Evolutionary conservation across 2,888 invertebrate genomes (phyloP).

Genomic region (Hemicrepidius hirtus): DNA sequence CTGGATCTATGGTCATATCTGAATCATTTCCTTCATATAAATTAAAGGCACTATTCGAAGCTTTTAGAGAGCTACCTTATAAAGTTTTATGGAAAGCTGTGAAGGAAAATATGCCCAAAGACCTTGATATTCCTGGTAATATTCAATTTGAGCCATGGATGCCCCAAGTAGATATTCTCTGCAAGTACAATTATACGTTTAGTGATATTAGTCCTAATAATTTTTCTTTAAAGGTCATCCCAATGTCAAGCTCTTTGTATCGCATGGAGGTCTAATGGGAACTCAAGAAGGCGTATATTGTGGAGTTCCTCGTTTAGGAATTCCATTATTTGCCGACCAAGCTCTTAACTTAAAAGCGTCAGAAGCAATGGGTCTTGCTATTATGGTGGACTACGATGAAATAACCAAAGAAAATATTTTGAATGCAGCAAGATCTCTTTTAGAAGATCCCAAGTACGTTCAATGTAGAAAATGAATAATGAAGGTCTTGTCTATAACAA

Average conservation of each 20-base stretch:
- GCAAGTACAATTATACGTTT: too few species aligned
- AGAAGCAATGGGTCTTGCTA: constrained; percentile 73
- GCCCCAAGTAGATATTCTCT: too few species aligned
- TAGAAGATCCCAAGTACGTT: constrained; percentile 13
- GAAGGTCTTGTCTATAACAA: neutral
- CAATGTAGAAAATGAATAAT: too few species aligned
- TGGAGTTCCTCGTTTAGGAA: constrained; percentile 69
- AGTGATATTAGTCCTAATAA: too few species aligned
- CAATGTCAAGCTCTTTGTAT: constrained; percentile 72
- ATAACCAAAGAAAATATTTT: constrained; percentile 59
- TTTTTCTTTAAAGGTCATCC: constrained; percentile 65
- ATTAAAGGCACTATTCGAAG: constrained; percentile 72
- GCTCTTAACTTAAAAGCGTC: constrained; percentile 74
- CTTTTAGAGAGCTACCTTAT: constrained; percentile 74
- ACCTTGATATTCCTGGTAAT: too few species aligned
- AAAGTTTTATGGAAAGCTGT: constrained; percentile 75
- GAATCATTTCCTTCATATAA: too few species aligned
- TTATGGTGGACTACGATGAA: constrained; percentile 65
- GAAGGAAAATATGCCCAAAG: too few species aligned
- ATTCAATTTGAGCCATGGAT: too few species aligned
- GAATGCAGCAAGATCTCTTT: constrained; percentile 54
- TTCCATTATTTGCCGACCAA: constrained; percentile 69
- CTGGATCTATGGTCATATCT: too few species aligned
- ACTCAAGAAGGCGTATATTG: constrained; percentile 72
- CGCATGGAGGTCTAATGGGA: constrained; percentile 74